Evolutionary conservation across 2,113 vertebrate species (phyloP).

Genomic region (Aegotheles bennettii): DNA sequence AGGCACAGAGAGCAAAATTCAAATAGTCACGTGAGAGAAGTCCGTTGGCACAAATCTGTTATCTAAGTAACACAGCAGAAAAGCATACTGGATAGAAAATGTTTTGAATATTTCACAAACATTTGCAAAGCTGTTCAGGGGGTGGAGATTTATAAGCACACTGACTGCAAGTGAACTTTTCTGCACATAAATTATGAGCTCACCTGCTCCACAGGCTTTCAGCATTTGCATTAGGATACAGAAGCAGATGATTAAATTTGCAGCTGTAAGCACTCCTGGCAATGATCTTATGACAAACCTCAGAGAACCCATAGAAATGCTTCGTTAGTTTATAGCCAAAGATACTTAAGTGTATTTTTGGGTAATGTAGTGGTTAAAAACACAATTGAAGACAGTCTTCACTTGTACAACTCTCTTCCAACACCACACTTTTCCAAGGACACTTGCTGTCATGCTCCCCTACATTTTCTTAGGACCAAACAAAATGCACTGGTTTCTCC

Average conservation of each 20-base stretch:
- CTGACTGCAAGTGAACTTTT: slow-evolving; percentile 44
- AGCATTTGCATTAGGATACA: slow-evolving; percentile 45
- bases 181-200: slow-evolving; percentile 49
- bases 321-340: not conserved
- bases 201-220: slow-evolving; percentile 37
- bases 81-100: not conserved
- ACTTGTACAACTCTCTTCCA: not conserved
- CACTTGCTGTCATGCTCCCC: rapidly evolving
- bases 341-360: not conserved
- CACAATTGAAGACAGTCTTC: not conserved
- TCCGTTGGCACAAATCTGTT: not conserved
- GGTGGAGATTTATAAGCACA: slow-evolving; percentile 39
- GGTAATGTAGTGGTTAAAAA: not conserved
- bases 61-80: not conserved
- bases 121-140: slow-evolving; percentile 18
- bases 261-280: slow-evolving; percentile 23
- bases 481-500: not conserved
- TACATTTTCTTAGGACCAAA: not conserved
- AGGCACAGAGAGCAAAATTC: not conserved
- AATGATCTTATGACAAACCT: not conserved
- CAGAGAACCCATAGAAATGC: not conserved
- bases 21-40: not conserved
- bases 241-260: slow-evolving; percentile 8
- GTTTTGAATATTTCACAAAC: slow-evolving; percentile 42
- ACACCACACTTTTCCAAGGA: not conserved